Base-by-base conservation (phyloP, 1,140 invertebrate species). In the Gonioctena quinquepunctata region DNA sequence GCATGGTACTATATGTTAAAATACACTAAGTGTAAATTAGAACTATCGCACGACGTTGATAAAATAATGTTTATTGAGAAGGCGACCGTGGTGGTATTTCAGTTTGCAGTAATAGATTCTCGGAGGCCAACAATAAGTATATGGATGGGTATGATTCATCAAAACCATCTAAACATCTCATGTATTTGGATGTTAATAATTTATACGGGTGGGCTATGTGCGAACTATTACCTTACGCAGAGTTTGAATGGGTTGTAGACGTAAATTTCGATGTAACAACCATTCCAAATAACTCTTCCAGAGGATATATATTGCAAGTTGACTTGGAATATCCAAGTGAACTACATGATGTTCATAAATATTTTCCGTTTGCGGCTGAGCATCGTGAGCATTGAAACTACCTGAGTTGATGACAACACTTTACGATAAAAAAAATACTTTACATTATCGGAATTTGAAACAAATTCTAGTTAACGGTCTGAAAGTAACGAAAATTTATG, bases 181-280 rank as follows among this genome's bases (percentile, higher is more conserved):
- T 80, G 21, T 87, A 88, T 79, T 80, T 83, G 1, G 87, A 88
- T 84, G 82, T 78, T 2, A 87, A 86, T 76, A 87, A 88, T 80
- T 75, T 87, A 57, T 89, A 89, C 82, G 87, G 87, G 7, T 82
- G 72, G 64, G 81, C 82, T 13, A 86, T 87, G 84, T 82, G 77
- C n/a, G 73, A 84, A 72, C 74, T 68, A 67, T 75, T 88, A 33
- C 85, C 85, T 19, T 73, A 71, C 19, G 69, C 66, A 26, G 69
- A 78, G 25, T 88, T 88, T 81, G 59, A 84, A 74, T 88, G 84
- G 84, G n/a, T n/a, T n/a, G 59, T 76, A 48, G 57, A 60, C 76
- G 79, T 23, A 8, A 79, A 83, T 74, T 33, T 71, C 54, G 63
- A 76, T 67, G 62, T 75, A 48, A 49, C 3, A 11, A 4, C 75